Conservation (phyloP, 1,140 invertebrate genomes). For the Camponotus vicinus region DNA sequence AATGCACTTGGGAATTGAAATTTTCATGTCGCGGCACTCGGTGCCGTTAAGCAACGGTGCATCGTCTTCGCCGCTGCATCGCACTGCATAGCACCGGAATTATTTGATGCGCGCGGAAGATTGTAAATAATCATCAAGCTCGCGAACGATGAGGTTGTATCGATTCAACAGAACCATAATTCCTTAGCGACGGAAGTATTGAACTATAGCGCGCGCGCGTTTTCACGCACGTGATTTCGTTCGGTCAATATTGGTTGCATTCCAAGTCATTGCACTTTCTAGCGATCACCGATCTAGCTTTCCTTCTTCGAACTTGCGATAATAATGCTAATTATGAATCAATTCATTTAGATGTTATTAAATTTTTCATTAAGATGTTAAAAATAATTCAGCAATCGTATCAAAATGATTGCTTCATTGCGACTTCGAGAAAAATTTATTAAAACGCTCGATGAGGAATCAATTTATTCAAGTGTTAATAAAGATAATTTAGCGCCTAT, state of each 20-base stretch:
- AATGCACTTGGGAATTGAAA: slow-evolving; percentile 40
- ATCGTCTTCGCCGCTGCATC: slow-evolving; percentile 45
- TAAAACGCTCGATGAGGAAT: not conserved
- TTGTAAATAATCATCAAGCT: not conserved
- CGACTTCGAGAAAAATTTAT: not conserved
- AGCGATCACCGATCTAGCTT: slow-evolving; percentile 11
- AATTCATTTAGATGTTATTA: not conserved
- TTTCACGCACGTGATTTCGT: slow-evolving; percentile 32
- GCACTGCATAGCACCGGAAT: not conserved
- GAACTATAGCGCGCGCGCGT: not conserved
- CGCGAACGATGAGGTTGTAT: slow-evolving; percentile 21
- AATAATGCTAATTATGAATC: slow-evolving; percentile 11
- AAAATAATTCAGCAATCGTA: not conserved
- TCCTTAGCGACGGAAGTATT: slow-evolving; percentile 3
- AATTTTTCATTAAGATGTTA: too few species aligned
- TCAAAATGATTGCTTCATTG: not conserved
- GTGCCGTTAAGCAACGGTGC: slow-evolving; percentile 76
- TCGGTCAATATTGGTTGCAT: slow-evolving; percentile 24
- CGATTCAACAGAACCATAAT: slow-evolving; percentile 44
- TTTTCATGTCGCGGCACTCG: slow-evolving; percentile 65
- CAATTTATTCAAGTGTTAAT: not conserved
- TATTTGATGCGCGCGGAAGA: not conserved
- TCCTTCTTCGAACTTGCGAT: slow-evolving; percentile 13
- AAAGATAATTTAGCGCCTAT: not conserved
- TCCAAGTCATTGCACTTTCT: slow-evolving; percentile 40